phyloP scores from a whole-genome alignment of 2,797 vertebrate genomes.

The Alexandromys oeconomus region DNA sequence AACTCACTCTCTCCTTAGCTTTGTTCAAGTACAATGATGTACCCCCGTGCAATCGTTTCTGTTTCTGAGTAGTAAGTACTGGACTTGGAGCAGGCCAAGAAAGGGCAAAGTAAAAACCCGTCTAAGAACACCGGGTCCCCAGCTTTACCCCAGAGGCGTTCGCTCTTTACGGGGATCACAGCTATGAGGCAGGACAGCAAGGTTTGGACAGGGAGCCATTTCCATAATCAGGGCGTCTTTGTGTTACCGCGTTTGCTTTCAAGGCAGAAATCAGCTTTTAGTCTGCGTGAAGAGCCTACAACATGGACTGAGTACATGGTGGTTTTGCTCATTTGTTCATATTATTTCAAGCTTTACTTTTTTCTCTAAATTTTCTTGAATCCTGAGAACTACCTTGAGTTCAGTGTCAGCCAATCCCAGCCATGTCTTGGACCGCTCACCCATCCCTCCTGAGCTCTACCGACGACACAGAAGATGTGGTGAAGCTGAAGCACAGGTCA shows the following conservation, averaged over 20 bases:
- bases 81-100: background rate
- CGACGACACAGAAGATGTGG: background rate
- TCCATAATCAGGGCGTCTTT: background rate
- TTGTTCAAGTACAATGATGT: background rate
- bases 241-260: background rate
- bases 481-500: background rate
- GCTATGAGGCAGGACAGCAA: background rate
- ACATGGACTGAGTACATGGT: background rate
- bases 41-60: background rate
- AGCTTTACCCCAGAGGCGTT: background rate
- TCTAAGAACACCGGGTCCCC: background rate
- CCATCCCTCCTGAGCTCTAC: background rate
- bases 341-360: background rate
- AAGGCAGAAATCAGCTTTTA: background rate
- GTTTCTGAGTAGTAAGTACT: background rate
- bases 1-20: background rate
- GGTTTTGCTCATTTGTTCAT: background rate
- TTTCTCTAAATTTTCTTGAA: background rate
- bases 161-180: background rate
- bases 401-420: background rate
- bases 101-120: background rate
- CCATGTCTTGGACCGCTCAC: background rate
- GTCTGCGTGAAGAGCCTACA: background rate
- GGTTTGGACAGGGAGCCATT: background rate
- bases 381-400: background rate